Evolutionary conservation across 2,113 vertebrate species (phyloP), one percentile per base, ranked within the genome.

Genomic region (Prionailurus viverrinus): DNA sequence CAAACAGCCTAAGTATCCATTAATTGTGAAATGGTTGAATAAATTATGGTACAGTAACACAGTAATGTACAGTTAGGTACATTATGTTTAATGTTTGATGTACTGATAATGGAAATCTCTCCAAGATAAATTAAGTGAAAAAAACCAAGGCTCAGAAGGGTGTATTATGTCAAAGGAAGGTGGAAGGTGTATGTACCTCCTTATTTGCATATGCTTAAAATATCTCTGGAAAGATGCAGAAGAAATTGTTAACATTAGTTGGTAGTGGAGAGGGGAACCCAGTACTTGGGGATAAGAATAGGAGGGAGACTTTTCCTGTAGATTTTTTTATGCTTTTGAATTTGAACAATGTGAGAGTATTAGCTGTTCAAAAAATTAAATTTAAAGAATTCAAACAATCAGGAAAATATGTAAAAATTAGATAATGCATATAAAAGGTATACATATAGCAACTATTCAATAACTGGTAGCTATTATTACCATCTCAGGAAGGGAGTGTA

Each of bases 341-440:
- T 91, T 89, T 93, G 80, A 95, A 63, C 53, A 91, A 3, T 53
- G 31, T 58, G 61, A 55, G 53, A 61, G 6, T 91, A 51, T 68
- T 92, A 78, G 58, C 66, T 89, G n/a, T 73, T 88, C 3, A 94
- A 16, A 71, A 95, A 91, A 31, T 85, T 45, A 58, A 41, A 39
- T 68, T 84, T 91, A 86, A 51, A 36, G 78, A 74, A 51, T 69
- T 83, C 29, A 79, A 95, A 41, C 4, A 36, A 27, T 71, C 3
- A 86, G 39, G 41, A 81, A 69, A 81, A 94, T 51, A 65, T 74
- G 6, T 88, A 53, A 45, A 90, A 95, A 74, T 96, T 80, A 91
- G 71, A 31, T 84, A 68, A 87, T 61, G 19, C 27, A 41, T 31
- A 2, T 36, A 36, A 68, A 93, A 12, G 5, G 7, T 48, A 31